These are phyloP conservation scores for Setophaga coronata DNA, from an alignment of 2,113 vertebrate species.

Conservation along the genomic window DNA sequence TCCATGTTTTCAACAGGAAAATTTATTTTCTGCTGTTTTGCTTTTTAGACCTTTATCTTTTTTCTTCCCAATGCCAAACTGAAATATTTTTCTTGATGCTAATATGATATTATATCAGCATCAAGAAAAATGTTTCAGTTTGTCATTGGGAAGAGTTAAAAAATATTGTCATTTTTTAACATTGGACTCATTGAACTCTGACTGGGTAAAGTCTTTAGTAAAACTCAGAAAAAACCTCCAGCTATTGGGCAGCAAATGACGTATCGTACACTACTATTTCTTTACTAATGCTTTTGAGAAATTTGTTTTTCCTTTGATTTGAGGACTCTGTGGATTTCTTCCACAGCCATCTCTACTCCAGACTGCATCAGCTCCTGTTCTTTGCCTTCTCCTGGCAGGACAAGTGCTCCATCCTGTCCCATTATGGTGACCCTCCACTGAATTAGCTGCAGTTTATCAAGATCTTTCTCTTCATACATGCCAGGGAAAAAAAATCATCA, in stretches of 20 bases:
- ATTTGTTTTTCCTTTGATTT: rapidly evolving
- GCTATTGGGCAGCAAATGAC: neutral
- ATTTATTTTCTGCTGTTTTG: neutral
- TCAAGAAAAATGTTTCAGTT: too few species aligned
- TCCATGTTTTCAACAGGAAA: neutral
- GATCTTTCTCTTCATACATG: rapidly evolving
- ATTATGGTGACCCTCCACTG: neutral
- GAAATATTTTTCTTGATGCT: neutral
- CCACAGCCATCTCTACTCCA: neutral
- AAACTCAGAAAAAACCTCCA: rapidly evolving
- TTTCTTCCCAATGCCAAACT: neutral
- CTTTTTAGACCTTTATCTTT: neutral
- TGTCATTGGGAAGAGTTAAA: too few species aligned
- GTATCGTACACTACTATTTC: neutral
- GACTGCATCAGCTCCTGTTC: neutral
- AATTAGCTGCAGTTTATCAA: neutral
- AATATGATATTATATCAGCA: neutral
- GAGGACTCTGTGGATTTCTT: neutral
- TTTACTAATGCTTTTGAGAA: neutral
- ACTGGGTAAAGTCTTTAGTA: neutral
- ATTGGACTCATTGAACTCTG: neutral
- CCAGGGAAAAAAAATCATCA: neutral
- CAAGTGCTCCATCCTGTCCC: neutral
- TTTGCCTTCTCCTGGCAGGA: neutral
- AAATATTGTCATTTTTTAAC: neutral